Evolutionary conservation across 2,888 invertebrate species (phyloP).

Genomic region (Cerastoderma edule): DNA sequence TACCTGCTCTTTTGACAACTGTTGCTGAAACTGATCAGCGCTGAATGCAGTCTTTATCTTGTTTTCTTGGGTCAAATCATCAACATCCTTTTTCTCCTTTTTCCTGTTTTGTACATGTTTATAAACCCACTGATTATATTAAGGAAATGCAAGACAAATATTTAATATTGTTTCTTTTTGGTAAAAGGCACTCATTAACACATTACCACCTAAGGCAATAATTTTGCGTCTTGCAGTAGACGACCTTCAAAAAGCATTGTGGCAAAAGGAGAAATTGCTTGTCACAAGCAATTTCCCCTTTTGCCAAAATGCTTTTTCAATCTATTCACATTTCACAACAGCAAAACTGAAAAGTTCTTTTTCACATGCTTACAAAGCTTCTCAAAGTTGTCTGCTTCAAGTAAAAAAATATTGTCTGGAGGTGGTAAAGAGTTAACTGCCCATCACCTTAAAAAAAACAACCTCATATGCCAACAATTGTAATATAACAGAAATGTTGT

Average conservation of each 20-base stretch:
- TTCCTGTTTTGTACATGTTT: constrained; percentile 64
- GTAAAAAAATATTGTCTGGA: too few species aligned
- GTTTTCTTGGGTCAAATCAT: constrained; percentile 70
- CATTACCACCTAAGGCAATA: neutral
- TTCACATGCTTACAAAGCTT: too few species aligned
- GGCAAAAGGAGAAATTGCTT: constrained; percentile 4
- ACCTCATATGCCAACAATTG: too few species aligned
- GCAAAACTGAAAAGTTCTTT: too few species aligned
- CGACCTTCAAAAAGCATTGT: neutral
- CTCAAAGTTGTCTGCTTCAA: too few species aligned
- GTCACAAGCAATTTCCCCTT: constrained; percentile 9
- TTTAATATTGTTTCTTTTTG: too few species aligned
- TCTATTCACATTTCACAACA: too few species aligned
- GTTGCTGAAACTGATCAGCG: constrained; percentile 74
- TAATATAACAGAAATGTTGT: too few species aligned
- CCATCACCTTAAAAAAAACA: too few species aligned
- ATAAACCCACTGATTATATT: neutral
- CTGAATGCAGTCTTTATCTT: constrained; percentile 80
- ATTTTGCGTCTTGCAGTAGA: neutral
- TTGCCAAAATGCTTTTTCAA: too few species aligned
- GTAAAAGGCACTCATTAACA: too few species aligned
- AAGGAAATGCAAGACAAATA: neutral
- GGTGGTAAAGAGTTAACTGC: too few species aligned
- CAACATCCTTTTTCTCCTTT: constrained; percentile 82
- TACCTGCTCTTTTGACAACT: constrained; percentile 82